Evolutionary conservation across 2,888 invertebrate species (phyloP).

Genomic region (Blastobasis lacticolella): DNA sequence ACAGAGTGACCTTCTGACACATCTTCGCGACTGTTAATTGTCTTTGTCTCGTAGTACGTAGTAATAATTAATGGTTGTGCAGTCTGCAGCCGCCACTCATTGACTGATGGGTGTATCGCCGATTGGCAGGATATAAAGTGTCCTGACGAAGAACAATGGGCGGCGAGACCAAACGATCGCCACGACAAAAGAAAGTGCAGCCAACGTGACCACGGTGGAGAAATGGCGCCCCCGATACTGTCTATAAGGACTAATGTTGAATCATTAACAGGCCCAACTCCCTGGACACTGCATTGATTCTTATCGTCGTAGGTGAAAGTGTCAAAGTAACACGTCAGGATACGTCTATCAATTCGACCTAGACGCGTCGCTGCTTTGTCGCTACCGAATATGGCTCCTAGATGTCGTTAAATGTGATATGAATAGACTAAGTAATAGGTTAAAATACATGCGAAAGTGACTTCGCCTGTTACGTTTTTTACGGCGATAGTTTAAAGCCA

Average conservation of each 20-base stretch:
- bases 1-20: slow-evolving; percentile 52
- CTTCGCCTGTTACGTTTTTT: too few species aligned
- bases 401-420: too few species aligned
- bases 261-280: slow-evolving; percentile 50
- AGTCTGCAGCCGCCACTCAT: slow-evolving; percentile 36
- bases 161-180: slow-evolving; percentile 53
- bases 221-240: slow-evolving; percentile 59
- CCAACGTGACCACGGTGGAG: slow-evolving; percentile 62
- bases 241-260: slow-evolving; percentile 56
- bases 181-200: slow-evolving; percentile 65
- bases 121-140: slow-evolving; percentile 67
- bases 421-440: too few species aligned
- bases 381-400: neutral
- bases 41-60: slow-evolving; percentile 10
- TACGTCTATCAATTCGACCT: neutral
- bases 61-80: slow-evolving; percentile 28
- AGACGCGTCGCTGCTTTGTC: neutral
- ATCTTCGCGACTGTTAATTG: slow-evolving; percentile 29
- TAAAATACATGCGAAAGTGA: too few species aligned
- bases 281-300: slow-evolving; percentile 50
- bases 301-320: slow-evolving; percentile 53
- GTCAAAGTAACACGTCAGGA: slow-evolving; percentile 12
- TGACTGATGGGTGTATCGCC: slow-evolving; percentile 55
- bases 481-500: too few species aligned
- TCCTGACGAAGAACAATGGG: slow-evolving; percentile 58